phyloP scores from a whole-genome alignment of 2,888 invertebrate species.

The Xylocampa areola region DNA sequence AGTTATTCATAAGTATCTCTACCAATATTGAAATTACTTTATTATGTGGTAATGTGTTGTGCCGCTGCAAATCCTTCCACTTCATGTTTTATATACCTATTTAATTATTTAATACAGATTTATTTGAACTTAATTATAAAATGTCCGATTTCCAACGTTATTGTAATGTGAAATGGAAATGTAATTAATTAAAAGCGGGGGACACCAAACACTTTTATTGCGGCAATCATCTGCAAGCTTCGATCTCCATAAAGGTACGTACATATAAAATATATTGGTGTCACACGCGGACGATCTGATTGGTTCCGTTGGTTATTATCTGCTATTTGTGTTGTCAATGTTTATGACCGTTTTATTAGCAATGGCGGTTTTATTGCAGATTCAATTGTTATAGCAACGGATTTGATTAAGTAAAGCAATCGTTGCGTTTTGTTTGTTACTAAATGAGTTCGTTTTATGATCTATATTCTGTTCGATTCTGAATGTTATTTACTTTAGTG shows the following conservation, averaged over 20 bases:
- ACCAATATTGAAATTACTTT: too few species aligned
- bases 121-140: background rate
- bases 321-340: slow-evolving; percentile 88
- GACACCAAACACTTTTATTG: slow-evolving; percentile 85
- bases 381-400: slow-evolving; percentile 84
- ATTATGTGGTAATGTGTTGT: too few species aligned
- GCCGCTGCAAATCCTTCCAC: too few species aligned
- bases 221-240: slow-evolving; percentile 76
- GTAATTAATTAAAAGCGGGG: slow-evolving; percentile 76
- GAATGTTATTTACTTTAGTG: slow-evolving; percentile 15
- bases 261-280: slow-evolving; percentile 80
- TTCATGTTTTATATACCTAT: too few species aligned
- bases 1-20: too few species aligned
- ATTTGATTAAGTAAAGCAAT: slow-evolving; percentile 86
- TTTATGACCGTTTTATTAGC: slow-evolving; percentile 86
- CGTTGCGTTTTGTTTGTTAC: slow-evolving; percentile 76
- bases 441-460: slow-evolving; percentile 70
- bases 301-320: slow-evolving; percentile 84
- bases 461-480: slow-evolving; percentile 40
- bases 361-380: slow-evolving; percentile 83
- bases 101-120: background rate
- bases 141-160: slow-evolving; percentile 13
- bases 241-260: slow-evolving; percentile 72
- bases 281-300: slow-evolving; percentile 74
- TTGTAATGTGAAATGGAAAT: slow-evolving; percentile 56